These are phyloP conservation scores for Formica aserva DNA, from an alignment of 2,888 invertebrate species.

Conservation along the genomic window DNA sequence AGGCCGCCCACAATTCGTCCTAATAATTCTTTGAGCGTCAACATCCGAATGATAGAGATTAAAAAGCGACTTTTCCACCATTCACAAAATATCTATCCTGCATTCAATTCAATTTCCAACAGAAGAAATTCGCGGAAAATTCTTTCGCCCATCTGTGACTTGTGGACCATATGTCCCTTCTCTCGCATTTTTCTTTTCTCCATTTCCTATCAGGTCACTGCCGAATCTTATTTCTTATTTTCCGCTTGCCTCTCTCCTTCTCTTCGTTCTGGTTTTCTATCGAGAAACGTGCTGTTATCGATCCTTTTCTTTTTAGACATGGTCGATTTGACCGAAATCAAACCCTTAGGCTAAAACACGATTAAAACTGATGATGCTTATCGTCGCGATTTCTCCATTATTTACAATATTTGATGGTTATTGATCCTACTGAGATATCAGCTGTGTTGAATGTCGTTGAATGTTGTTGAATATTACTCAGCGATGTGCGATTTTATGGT, in stretches of 20 bases:
- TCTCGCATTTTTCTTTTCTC: neutral
- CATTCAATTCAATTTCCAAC: constrained; percentile 12
- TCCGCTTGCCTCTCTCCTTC: neutral
- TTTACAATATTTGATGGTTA: constrained; percentile 24
- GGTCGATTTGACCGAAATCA: constrained; percentile 1
- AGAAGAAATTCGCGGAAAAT: constrained; percentile 27
- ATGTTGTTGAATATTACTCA: constrained; percentile 3
- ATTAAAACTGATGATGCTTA: constrained; percentile 44
- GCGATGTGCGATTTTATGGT: neutral
- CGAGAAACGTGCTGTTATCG: constrained; percentile 11
- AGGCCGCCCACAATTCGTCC: neutral
- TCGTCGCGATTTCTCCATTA: neutral
- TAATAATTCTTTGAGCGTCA: constrained; percentile 18
- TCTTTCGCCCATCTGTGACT: constrained; percentile 19
- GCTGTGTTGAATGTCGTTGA: neutral
- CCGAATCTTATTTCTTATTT: neutral
- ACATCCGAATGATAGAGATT: constrained; percentile 27
- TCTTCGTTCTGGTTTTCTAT: constrained; percentile 9
- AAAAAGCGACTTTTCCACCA: neutral
- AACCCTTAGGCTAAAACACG: constrained; percentile 5
- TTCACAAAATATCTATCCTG: neutral
- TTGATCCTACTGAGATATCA: neutral
- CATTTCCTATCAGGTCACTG: neutral
- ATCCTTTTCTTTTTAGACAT: constrained; percentile 2
- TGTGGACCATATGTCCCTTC: constrained; percentile 4